Percentiles rank a stretch among this genome's conserved stretches.
These are phyloP conservation scores for Diplodus puntazzo DNA, from an alignment of 2,797 vertebrate species.

Conservation along the genomic window DNA sequence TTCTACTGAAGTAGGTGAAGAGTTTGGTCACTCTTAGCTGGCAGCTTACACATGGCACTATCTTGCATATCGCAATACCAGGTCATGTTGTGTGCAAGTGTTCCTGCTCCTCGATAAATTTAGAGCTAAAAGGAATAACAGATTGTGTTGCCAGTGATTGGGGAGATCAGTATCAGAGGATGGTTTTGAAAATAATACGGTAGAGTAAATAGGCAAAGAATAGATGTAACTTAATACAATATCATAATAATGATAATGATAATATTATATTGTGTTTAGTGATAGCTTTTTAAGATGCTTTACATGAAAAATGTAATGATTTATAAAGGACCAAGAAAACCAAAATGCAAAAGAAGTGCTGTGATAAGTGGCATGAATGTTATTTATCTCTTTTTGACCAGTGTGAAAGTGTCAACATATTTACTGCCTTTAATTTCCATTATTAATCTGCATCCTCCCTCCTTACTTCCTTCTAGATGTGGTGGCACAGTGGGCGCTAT, in stretches of 20 bases:
- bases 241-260: not conserved
- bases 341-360: not conserved
- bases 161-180: not conserved
- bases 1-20: not conserved
- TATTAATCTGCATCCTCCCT: constrained; percentile 9
- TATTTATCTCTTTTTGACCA: not conserved
- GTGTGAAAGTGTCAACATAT: not conserved
- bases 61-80: constrained; percentile 19
- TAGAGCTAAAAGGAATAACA: constrained; percentile 34
- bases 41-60: not conserved
- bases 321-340: not conserved
- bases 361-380: not conserved
- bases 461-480: constrained; percentile 83
- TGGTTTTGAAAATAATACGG: not conserved
- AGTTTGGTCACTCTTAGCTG: not conserved
- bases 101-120: constrained; percentile 25
- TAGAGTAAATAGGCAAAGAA: not conserved
- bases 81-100: constrained; percentile 3
- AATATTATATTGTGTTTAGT: not conserved
- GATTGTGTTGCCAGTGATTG: constrained; percentile 17
- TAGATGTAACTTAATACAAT: not conserved
- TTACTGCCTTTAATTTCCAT: not conserved
- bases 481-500: constrained; percentile 98
- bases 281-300: not conserved
- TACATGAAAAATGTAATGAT: not conserved